Conservation (phyloP, 2,113 vertebrate species). For the Numida meleagris region DNA sequence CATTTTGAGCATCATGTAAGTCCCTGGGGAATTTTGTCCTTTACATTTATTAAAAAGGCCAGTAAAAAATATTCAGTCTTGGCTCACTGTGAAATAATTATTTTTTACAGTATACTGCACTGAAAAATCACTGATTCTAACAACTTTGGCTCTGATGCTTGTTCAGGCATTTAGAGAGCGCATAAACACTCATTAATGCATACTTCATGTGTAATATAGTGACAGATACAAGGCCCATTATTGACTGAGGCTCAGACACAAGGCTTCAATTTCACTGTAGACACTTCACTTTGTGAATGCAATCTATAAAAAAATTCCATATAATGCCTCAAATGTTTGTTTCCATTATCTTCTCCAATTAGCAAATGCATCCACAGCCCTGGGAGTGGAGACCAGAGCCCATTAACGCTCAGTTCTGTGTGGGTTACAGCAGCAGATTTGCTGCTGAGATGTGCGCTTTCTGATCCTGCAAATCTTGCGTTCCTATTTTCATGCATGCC, state of each 20-base stretch:
- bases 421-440: background rate
- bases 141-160: background rate
- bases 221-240: background rate
- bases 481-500: background rate
- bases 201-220: background rate
- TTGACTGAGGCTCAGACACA: background rate
- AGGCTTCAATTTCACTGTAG: slow-evolving; percentile 14
- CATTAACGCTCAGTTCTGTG: background rate
- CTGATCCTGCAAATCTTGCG: background rate
- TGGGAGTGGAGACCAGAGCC: background rate
- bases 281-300: background rate
- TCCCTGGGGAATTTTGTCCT: background rate
- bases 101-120: background rate
- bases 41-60: background rate
- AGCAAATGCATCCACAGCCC: background rate
- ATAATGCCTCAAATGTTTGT: background rate
- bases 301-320: background rate
- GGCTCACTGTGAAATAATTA: background rate
- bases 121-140: background rate
- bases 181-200: background rate
- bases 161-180: background rate
- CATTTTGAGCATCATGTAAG: background rate
- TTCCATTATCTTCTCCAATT: background rate
- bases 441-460: background rate
- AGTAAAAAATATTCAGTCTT: background rate